Base-by-base conservation (phyloP, 2,113 vertebrate species). In the Anser cygnoides region DNA sequence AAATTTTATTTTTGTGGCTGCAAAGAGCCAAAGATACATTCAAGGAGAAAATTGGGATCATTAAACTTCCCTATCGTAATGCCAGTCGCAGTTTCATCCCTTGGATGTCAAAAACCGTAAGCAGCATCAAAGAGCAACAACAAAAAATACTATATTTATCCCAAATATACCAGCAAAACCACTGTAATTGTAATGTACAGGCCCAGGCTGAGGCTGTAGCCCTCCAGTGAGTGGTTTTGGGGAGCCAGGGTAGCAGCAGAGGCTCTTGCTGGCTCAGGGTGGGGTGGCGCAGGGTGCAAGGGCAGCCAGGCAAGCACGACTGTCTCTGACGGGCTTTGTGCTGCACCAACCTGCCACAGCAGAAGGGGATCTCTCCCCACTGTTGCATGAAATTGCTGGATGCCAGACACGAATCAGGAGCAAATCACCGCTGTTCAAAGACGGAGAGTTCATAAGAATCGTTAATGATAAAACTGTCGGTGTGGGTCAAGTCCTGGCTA, bases 1-100 rank as follows among this genome's bases (percentile, higher is more conserved):
- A 87, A 93, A 35, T 82, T 80, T 91, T 86, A 70, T 92, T 95
- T 92, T 71, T 86, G 29, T 26, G 23, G 35, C 59, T 94, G 84
- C 71, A 91, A 95, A 88, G 86, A 72, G 68, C 23, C 52, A 88
- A 83, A 95, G 72, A 75, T 68, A 72, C 4, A 3, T 93, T 92
- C 39, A 63, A 10, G 59, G 57, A 72, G 84, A 65, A 90, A 57
- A 93, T 71, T 91, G 41, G 74, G 87, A 87, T 93, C 81, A 71
- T 91, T 94, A 67, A 81, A 83, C 67, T 93, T 92, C 46, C 67
- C 59, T 87, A 25, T 89, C 9, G 0, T 85, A 89, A 52, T 74
- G 74, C 41, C 46, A 74, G 39, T 88, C 65, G 61, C 76, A 49
- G 41, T 81, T 93, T 70, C 41, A 59, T 73, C 89, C 46, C 29